Percentiles rank a stretch among this genome's conserved stretches.
Evolutionary conservation across 2,113 vertebrate genomes (phyloP).

Genomic region (Planiliza haematocheilus): DNA sequence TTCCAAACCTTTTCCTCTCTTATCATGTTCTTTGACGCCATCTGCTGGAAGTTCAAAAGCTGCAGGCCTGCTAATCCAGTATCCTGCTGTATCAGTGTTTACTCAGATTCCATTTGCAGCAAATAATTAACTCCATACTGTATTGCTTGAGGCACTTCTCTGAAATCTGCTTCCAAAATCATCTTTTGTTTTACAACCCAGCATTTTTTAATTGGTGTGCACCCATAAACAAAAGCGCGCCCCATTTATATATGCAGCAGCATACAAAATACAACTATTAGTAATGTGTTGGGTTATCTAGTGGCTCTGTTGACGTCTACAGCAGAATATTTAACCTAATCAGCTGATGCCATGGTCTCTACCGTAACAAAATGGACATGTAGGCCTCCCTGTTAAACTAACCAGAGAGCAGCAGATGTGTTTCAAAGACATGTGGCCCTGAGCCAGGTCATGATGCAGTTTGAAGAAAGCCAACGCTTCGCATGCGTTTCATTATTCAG

Average conservation of each 20-base stretch:
- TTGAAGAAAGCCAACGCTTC: slow-evolving; percentile 57
- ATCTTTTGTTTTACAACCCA: too few species aligned
- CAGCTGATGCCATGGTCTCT: neutral
- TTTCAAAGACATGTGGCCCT: neutral
- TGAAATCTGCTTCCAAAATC: neutral
- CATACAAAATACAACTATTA: too few species aligned
- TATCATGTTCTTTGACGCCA: slow-evolving; percentile 85
- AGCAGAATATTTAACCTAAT: neutral
- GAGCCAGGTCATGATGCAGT: slow-evolving; percentile 42
- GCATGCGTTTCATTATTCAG: slow-evolving; percentile 69
- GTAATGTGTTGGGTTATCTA: too few species aligned
- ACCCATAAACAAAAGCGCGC: too few species aligned
- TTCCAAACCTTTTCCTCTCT: slow-evolving; percentile 26
- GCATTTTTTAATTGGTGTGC: too few species aligned
- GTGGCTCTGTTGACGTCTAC: neutral
- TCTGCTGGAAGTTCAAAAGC: slow-evolving; percentile 84
- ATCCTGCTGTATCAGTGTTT: neutral
- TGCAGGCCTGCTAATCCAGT: slow-evolving; percentile 40
- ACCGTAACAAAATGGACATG: neutral
- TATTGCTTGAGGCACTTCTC: too few species aligned
- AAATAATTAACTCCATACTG: neutral
- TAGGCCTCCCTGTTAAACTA: neutral
- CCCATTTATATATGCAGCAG: too few species aligned
- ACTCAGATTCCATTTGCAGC: neutral
- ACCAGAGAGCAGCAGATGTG: slow-evolving; percentile 29